phyloP scores from a whole-genome alignment of 2,797 vertebrate species.

The Myotis myotis region DNA sequence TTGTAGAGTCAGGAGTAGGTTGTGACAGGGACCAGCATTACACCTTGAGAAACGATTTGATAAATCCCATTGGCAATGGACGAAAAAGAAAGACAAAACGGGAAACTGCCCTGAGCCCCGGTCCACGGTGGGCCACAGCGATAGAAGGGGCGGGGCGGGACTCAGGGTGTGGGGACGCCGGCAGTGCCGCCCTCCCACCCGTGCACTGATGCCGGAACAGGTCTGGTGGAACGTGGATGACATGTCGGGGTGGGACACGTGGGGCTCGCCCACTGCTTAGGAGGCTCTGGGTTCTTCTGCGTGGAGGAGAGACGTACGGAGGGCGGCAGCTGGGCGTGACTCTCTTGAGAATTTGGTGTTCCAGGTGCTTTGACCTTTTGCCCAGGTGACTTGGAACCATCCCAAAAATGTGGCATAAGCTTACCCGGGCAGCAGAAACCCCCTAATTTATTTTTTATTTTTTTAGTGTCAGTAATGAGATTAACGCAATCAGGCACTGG shows the following conservation, averaged over 20 bases:
- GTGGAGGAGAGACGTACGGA: background rate
- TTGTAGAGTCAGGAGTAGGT: background rate
- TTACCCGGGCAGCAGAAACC: background rate
- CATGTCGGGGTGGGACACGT: background rate
- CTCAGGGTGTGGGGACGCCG: background rate
- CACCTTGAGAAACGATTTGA: background rate
- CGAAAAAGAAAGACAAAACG: background rate
- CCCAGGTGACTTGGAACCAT: background rate
- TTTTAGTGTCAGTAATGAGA: background rate
- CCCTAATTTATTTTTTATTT: background rate
- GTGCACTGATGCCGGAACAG: background rate
- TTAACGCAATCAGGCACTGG: background rate
- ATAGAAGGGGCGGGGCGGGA: rapidly evolving
- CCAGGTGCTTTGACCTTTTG: background rate
- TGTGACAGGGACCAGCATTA: background rate
- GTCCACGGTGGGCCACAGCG: background rate
- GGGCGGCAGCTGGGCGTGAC: background rate
- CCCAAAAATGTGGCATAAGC: background rate
- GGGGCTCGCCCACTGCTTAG: background rate
- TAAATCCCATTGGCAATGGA: background rate
- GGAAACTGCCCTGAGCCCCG: background rate
- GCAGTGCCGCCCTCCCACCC: rapidly evolving
- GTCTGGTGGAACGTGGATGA: no score
- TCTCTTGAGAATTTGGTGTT: background rate
- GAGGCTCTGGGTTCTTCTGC: background rate